A percentile compares a stretch with the other conserved stretches of the same genome.
phyloP scores from a whole-genome alignment of 2,797 vertebrate genomes.

The Chromobotia macracanthus region DNA sequence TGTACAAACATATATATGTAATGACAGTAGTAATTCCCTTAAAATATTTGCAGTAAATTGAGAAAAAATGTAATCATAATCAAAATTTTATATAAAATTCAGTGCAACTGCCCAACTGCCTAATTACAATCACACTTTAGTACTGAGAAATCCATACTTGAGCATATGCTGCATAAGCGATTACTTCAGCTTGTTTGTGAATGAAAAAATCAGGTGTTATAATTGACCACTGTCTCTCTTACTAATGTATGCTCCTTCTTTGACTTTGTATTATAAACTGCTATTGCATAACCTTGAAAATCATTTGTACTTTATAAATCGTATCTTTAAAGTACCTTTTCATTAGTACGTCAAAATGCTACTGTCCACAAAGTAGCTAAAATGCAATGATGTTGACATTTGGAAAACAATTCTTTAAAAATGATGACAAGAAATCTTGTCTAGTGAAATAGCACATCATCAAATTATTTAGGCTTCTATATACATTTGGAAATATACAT shows the following conservation, averaged over 20 bases:
- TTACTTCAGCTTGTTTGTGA: no score
- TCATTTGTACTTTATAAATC: neutral
- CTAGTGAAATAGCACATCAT: conserved; percentile 3
- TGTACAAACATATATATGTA: no score
- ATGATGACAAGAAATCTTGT: neutral
- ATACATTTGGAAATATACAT: conserved; percentile 58
- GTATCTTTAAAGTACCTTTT: neutral
- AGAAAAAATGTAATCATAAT: no score
- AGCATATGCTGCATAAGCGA: no score
- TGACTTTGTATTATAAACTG: neutral
- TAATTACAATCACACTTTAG: no score
- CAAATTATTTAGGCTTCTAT: conserved; percentile 54
- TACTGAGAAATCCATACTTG: no score
- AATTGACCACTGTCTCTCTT: neutral
- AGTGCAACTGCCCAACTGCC: no score
- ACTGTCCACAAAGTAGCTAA: no score
- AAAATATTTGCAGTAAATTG: no score
- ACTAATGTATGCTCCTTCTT: neutral
- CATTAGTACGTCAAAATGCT: neutral
- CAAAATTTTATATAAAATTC: no score
- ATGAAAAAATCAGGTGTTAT: no score
- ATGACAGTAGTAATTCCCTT: no score
- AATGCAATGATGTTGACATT: neutral
- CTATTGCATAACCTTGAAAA: neutral
- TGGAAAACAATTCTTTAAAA: neutral